phyloP scores from a whole-genome alignment of 2,797 vertebrate species.

The Arrhamphus sclerolepis region DNA sequence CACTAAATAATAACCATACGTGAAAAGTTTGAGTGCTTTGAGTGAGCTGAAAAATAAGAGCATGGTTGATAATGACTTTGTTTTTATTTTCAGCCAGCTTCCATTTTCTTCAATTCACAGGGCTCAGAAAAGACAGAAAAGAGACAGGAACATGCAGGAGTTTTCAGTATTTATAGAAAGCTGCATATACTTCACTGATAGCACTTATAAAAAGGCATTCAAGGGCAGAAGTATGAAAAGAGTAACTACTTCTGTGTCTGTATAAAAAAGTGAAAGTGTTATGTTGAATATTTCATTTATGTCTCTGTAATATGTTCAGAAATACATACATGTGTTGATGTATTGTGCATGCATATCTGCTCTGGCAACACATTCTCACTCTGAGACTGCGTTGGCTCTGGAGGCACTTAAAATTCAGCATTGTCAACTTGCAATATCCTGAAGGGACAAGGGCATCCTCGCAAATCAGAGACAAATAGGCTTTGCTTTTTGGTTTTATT shows the following conservation, averaged over 20 bases:
- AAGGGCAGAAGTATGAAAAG: conserved; percentile 30
- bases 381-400: no score
- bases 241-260: conserved; percentile 12
- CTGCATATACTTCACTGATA: conserved; percentile 36
- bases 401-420: conserved; percentile 14
- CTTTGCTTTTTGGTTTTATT: conserved; percentile 14
- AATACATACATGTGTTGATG: not conserved
- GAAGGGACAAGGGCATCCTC: conserved; percentile 37
- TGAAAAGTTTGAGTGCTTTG: conserved; percentile 10
- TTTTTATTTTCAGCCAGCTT: conserved; percentile 38
- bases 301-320: conserved; percentile 3
- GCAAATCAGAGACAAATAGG: conserved; percentile 26
- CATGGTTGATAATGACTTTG: conserved; percentile 11
- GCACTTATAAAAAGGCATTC: conserved; percentile 31
- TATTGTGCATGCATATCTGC: not conserved
- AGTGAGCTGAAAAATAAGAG: conserved; percentile 19
- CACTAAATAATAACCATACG: not conserved
- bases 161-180: conserved; percentile 32
- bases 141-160: not conserved
- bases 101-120: conserved; percentile 29
- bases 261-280: conserved; percentile 1
- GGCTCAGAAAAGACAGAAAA: conserved; percentile 6
- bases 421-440: conserved; percentile 11
- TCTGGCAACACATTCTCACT: conserved; percentile 3
- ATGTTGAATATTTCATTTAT: conserved; percentile 21